These are phyloP conservation scores for Orthochromis malagaraziensis DNA, from an alignment of 2,113 vertebrate genomes.

Conservation along the genomic window DNA sequence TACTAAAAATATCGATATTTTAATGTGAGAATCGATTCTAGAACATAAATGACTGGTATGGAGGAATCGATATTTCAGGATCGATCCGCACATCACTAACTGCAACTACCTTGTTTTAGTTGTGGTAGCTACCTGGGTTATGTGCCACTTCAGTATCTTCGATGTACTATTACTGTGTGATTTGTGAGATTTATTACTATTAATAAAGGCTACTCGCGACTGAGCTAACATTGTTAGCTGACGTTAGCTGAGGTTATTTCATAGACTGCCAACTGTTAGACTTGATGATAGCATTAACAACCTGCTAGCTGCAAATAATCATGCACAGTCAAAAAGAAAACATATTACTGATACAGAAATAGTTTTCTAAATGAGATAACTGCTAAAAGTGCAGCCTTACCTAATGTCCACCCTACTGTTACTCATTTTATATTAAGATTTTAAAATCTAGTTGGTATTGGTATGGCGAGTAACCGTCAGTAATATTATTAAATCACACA, in stretches of 20 bases:
- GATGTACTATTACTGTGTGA: not conserved
- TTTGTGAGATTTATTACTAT: not conserved
- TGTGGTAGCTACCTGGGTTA: not conserved
- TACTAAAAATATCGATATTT: too few relatives aligned
- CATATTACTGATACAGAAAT: not conserved
- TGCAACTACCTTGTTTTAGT: not conserved
- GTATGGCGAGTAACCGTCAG: fast-evolving
- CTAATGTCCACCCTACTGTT: not conserved
- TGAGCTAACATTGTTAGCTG: not conserved
- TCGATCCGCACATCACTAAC: not conserved
- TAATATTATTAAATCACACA: not conserved
- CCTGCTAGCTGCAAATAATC: not conserved
- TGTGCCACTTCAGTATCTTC: not conserved
- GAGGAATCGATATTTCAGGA: too few relatives aligned
- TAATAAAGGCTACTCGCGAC: not conserved
- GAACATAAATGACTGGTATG: too few relatives aligned
- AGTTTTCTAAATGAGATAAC: not conserved
- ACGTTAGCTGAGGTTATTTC: fast-evolving
- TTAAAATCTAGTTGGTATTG: not conserved
- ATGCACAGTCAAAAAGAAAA: not conserved
- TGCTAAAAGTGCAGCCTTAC: not conserved
- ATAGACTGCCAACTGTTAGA: not conserved
- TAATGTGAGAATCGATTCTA: too few relatives aligned
- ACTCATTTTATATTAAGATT: not conserved
- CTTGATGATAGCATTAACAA: not conserved